A percentile compares a stretch with the other conserved stretches of the same genome.
Evolutionary conservation across 2,113 vertebrate genomes (phyloP).

Genomic region (Gasterosteus nipponicus): DNA sequence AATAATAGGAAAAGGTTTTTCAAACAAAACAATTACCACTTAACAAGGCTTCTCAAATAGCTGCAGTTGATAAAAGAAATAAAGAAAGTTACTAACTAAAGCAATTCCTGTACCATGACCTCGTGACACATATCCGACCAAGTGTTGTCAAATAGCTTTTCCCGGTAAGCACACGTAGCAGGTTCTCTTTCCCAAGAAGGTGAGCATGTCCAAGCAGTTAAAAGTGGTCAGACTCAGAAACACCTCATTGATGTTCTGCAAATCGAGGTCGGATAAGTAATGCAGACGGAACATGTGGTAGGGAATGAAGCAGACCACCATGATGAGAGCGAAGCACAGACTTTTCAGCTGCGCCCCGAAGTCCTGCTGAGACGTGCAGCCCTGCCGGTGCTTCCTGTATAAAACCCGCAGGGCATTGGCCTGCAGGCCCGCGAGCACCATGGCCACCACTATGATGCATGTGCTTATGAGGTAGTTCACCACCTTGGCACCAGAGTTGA

Average conservation of each 20-base stretch:
- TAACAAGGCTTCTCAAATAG: background rate
- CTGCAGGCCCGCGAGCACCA: slow-evolving; percentile 80
- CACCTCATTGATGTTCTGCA: slow-evolving; percentile 83
- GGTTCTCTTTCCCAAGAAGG: slow-evolving; percentile 65
- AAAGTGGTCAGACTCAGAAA: slow-evolving; percentile 88
- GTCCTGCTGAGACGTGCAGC: slow-evolving; percentile 84
- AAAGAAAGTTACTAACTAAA: background rate
- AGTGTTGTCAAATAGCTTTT: slow-evolving; percentile 9
- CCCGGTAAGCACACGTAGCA: slow-evolving; percentile 38
- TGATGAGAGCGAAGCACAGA: slow-evolving; percentile 86
- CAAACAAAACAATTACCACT: background rate
- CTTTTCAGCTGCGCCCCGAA: slow-evolving; percentile 91
- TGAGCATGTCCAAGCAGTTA: slow-evolving; percentile 88
- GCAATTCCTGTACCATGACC: background rate
- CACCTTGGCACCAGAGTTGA: background rate
- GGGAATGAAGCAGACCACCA: slow-evolving; percentile 87
- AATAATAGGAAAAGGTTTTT: background rate
- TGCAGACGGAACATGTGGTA: slow-evolving; percentile 87
- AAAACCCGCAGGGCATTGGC: slow-evolving; percentile 77
- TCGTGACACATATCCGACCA: background rate
- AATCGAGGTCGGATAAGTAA: slow-evolving; percentile 56
- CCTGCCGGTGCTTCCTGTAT: slow-evolving; percentile 63
- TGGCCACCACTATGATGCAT: slow-evolving; percentile 63
- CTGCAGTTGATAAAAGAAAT: background rate
- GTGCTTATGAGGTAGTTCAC: slow-evolving; percentile 83